Conservation (phyloP, 2,113 vertebrate species). For the Mystacornis crossleyi region DNA sequence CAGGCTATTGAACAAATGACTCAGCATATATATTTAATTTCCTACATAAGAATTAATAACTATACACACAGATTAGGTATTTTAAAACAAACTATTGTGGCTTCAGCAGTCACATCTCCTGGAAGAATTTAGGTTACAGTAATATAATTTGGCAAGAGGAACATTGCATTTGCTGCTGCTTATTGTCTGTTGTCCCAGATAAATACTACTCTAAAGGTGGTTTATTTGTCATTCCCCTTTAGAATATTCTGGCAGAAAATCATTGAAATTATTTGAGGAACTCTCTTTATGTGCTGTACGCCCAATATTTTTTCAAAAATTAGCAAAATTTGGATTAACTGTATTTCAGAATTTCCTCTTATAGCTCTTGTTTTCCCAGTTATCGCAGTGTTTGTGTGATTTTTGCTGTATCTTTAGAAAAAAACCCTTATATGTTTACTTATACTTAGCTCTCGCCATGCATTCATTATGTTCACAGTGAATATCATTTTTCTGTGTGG, state of each 20-base stretch:
- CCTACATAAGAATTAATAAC: not conserved
- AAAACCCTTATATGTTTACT: not conserved
- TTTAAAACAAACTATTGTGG: not conserved
- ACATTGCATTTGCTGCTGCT: not conserved
- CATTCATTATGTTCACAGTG: conserved; percentile 18
- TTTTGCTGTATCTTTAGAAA: not conserved
- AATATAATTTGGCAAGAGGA: not conserved
- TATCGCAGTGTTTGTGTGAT: not conserved
- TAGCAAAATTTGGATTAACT: not conserved
- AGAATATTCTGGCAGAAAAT: not conserved
- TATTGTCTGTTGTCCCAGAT: not conserved
- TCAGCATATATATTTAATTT: not conserved
- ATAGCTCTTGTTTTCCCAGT: not conserved
- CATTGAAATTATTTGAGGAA: not conserved
- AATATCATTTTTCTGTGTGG: conserved; percentile 4
- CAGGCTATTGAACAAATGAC: not conserved
- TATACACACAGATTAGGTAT: not conserved
- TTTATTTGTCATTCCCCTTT: not conserved
- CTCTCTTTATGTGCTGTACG: not conserved
- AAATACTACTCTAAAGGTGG: not conserved
- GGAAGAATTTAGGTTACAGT: not conserved
- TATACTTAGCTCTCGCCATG: not conserved
- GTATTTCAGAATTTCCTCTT: not conserved
- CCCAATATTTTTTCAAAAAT: not conserved
- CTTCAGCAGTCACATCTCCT: not conserved